These are phyloP conservation scores for Aethes cnicana DNA, from an alignment of 2,888 invertebrate species.

Conservation along the genomic window DNA sequence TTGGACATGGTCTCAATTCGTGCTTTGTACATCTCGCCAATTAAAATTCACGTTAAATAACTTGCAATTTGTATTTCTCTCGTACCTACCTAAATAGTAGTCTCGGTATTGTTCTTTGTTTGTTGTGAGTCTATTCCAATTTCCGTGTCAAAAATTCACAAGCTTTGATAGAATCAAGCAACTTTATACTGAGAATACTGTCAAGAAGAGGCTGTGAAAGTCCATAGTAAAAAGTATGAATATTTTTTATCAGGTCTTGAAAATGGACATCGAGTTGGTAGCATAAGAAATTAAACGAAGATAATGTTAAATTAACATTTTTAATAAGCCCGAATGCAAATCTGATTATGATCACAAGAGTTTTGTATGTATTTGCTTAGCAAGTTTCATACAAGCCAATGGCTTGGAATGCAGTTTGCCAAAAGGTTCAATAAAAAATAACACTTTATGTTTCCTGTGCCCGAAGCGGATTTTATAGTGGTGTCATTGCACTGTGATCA, in stretches of 20 bases:
- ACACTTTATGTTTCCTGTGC: conserved; percentile 76
- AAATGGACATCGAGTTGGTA: not conserved
- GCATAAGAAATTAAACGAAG: conserved; percentile 11
- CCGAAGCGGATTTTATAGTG: conserved; percentile 69
- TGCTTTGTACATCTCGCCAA: conserved; percentile 16
- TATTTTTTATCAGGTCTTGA: not conserved
- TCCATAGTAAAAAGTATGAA: not conserved
- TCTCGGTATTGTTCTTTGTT: conserved; percentile 14
- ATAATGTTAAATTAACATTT: conserved; percentile 16
- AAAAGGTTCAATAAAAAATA: conserved; percentile 73
- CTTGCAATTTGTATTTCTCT: conserved; percentile 23
- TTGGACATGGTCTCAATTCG: conserved; percentile 24
- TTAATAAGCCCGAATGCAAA: conserved; percentile 21
- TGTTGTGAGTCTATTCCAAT: conserved; percentile 7
- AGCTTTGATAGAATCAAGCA: conserved; percentile 6
- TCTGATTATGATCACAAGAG: conserved; percentile 24
- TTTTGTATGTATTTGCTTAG: conserved; percentile 35
- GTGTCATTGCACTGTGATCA: conserved; percentile 67
- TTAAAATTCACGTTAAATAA: conserved; percentile 24
- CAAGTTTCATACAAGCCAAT: conserved; percentile 49
- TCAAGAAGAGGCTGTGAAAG: too few species aligned
- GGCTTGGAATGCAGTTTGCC: conserved; percentile 65
- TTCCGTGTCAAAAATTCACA: conserved; percentile 13
- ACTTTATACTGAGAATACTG: not conserved
- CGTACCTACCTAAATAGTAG: conserved; percentile 7